These are phyloP conservation scores for Neomicropteryx cornuta DNA, from an alignment of 1,140 invertebrate species.

Conservation along the genomic window DNA sequence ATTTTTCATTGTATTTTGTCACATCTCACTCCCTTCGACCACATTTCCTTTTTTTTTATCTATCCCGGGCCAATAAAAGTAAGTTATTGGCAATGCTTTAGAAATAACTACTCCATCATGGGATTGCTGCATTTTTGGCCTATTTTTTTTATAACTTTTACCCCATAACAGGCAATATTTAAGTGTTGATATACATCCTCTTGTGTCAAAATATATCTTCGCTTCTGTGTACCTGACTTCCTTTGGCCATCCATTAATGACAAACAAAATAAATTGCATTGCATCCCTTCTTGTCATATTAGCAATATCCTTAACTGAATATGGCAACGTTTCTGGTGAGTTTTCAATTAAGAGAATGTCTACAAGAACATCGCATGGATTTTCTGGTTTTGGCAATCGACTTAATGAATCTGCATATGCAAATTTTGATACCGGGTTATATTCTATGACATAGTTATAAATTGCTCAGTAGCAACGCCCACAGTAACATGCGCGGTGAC, in stretches of 20 bases:
- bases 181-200: no score
- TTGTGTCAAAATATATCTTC: no score
- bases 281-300: no score
- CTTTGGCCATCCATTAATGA: no score
- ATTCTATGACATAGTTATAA: slow-evolving; percentile 17
- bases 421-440: slow-evolving; percentile 17
- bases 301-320: no score
- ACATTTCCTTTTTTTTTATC: slow-evolving; percentile 24
- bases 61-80: slow-evolving; percentile 31
- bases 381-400: slow-evolving; percentile 17
- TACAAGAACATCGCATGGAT: no score
- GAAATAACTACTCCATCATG: background rate
- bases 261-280: no score
- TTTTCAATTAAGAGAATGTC: no score
- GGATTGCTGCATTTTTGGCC: background rate
- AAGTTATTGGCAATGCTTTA: slow-evolving; percentile 17
- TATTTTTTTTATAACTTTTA: background rate
- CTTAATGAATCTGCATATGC: slow-evolving; percentile 18
- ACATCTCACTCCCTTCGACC: background rate
- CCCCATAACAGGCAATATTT: background rate
- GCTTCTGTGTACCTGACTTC: no score
- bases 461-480: slow-evolving; percentile 15
- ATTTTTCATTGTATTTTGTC: slow-evolving; percentile 21
- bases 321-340: no score
- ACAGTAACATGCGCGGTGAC: slow-evolving; percentile 15